Evolutionary conservation across 2,888 invertebrate species (phyloP), one percentile per base, ranked within the genome.

Genomic region (Thyatira batis): DNA sequence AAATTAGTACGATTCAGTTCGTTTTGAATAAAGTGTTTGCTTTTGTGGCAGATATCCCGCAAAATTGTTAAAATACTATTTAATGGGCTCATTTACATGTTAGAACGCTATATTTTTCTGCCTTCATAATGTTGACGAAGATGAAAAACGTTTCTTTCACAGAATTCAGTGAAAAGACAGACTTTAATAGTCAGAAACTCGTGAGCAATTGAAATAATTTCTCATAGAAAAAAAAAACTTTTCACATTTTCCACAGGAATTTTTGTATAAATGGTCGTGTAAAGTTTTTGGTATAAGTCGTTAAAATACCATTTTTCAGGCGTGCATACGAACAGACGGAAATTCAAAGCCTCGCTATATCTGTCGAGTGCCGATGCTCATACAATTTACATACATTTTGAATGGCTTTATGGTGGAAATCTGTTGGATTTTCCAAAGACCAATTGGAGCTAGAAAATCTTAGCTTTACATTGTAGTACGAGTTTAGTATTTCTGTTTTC

Each of bases 291-390:
- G 48, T 13, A 20, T 27, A 20, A 48, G 48, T 48, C 48, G 48
- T 48, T 48, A 48, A 48, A 51, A 27, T 20, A 30, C 55, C 46
- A 56, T 56, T 52, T 53, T 48, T 53, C 55, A 48, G 48, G 48
- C 17, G 48, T 48, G 28, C 48, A 48, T 27, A 48, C 10, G 48
- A 27, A 48, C 48, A 48, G 48, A 28, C 27, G 48, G 20, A 10
- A 23, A 46, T 27, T 27, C 27, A 17, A 25, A 48, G 13, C 23
- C n/a, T 23, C 11, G 27, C 27, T 27, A 27, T 28, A 46, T 27
- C 49, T 50, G 50, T 17, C 13, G 52, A 52, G 49, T 50, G 46
- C n/a, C 21, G 52, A 52, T 51, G 46, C 20, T 23, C 21, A 13
- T 20, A 21, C 13, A 48, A 54, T 54, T 54, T 54, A 49, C 48